Base-by-base conservation (phyloP, 2,888 invertebrate species). In the Cryptus armator region DNA sequence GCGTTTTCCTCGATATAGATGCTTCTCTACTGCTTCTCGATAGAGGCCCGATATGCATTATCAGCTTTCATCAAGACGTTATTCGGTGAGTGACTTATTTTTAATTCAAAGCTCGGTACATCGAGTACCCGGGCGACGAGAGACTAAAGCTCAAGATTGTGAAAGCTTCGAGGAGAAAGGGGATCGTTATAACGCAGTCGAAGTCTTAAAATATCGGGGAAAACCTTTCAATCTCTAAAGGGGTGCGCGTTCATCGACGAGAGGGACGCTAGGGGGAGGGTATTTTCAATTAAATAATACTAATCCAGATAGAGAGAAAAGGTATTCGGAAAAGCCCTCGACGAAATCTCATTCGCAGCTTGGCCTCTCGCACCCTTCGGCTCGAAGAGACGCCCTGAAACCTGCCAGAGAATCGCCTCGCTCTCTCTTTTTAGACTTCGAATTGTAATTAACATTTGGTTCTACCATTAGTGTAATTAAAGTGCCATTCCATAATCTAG, bases 381-480 rank as follows among this genome's bases (percentile, higher is more conserved):
- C 72, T 64, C 76, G 83, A 82, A 87, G 87, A 72, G 87, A 83
- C 75, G 86, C 86, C 84, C 75, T 84, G 74, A 66, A 37, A 64
- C 43, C 72, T 76, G 70, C 88, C 78, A 67, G 72, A 68, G 79
- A 81, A 86, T 86, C 87, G 86, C 74, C 85, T 70, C 70, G n/a
- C 64, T 94, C 94, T 94, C 95, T 95, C 95, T 95, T 94, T 37
- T 95, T 94, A 94, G 95, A 95, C 95, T 95, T 95, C 95, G 95
- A 95, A 95, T 95, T 94, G 95, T 96, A 96, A 96, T 96, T 96
- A 96, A 96, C 96, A 96, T 96, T 96, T 95, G 95, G 95, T 95
- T 95, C 95, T 95, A 95, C 96, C 96, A 96, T 96, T 96, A 96
- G 96, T 95, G 95, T 96, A 96, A 96, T 96, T 96, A 96, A 96